Percentiles rank a stretch among this genome's conserved stretches.
Conservation (phyloP, 2,113 vertebrate genomes). For the Siniperca knerii region DNA sequence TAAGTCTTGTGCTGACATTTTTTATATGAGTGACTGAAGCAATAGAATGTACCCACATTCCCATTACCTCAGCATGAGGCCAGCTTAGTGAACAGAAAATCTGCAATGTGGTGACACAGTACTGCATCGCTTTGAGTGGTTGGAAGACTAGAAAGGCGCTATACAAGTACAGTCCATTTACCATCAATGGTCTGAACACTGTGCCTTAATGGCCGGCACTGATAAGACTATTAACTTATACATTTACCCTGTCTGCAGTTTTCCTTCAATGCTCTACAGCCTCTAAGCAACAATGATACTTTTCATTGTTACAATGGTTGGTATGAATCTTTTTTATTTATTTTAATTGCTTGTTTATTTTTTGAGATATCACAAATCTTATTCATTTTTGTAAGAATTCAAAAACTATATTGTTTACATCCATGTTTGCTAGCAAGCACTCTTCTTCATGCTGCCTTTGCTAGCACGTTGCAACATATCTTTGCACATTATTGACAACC, state of each 20-base stretch:
- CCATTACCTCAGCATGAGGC: conserved; percentile 55
- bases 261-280: background rate
- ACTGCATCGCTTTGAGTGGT: background rate
- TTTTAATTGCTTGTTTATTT: background rate
- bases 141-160: no score
- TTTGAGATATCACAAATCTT: background rate
- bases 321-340: background rate
- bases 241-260: background rate
- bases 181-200: conserved; percentile 3
- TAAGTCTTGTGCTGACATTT: conserved; percentile 27
- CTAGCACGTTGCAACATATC: no score
- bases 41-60: conserved; percentile 28
- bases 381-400: no score
- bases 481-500: no score
- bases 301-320: background rate
- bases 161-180: no score
- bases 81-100: conserved; percentile 12
- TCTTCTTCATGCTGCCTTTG: no score
- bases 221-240: background rate
- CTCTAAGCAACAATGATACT: background rate
- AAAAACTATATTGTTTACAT: no score
- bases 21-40: conserved; percentile 40
- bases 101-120: conserved; percentile 7
- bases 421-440: no score
- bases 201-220: background rate